Evolutionary conservation across 2,113 vertebrate genomes (phyloP).

Genomic region (Dissostichus mawsoni): DNA sequence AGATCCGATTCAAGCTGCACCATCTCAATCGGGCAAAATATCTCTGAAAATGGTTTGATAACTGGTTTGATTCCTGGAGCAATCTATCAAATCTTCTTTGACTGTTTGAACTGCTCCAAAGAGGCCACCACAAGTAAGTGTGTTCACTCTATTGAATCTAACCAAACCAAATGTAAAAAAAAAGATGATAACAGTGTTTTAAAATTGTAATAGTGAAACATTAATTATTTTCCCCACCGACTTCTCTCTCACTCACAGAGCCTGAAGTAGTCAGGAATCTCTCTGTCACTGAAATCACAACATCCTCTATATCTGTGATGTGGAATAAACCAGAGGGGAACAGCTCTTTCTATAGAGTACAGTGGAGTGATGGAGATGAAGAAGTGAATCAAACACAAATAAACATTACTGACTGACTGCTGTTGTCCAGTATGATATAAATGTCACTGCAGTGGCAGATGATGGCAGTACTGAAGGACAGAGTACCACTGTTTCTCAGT

Average conservation of each 20-base stretch:
- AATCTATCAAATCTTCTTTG: not conserved
- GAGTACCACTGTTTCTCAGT: not conserved
- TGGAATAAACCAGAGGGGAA: slow-evolving; percentile 49
- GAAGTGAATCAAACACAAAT: accelerated
- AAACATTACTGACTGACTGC: slow-evolving; percentile 44
- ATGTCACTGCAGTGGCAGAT: slow-evolving; percentile 6
- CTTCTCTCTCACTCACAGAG: slow-evolving; percentile 22
- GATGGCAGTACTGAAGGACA: not conserved
- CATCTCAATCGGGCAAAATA: not conserved
- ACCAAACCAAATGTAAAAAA: not conserved
- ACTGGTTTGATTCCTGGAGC: slow-evolving; percentile 50
- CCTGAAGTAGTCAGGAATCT: slow-evolving; percentile 24
- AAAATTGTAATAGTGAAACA: not conserved
- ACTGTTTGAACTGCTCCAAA: slow-evolving; percentile 35
- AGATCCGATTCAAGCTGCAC: accelerated
- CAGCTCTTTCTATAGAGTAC: slow-evolving; percentile 40
- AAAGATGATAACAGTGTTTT: not conserved
- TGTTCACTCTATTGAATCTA: not conserved
- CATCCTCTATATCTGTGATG: not conserved
- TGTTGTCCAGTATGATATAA: slow-evolving; percentile 36
- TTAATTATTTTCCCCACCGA: not conserved
- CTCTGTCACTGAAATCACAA: accelerated
- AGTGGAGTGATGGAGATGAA: not conserved
- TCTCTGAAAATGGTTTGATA: accelerated
- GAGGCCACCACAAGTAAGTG: slow-evolving; percentile 52